phyloP scores from a whole-genome alignment of 1,140 invertebrate species.

The Glossosoma conforme region DNA sequence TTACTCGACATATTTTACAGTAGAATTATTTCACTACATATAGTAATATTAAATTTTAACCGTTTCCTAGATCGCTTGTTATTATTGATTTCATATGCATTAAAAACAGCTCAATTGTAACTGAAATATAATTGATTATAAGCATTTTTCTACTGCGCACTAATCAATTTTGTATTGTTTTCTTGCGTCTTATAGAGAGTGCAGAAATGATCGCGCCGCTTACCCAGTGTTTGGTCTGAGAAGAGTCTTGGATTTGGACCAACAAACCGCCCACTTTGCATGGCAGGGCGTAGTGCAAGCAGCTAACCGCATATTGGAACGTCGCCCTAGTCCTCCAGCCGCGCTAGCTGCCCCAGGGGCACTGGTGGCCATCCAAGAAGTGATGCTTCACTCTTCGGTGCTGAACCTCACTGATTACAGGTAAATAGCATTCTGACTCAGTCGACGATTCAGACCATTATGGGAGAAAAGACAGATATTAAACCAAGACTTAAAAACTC shows the following conservation, averaged over 20 bases:
- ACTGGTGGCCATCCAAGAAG: slow-evolving; percentile 55
- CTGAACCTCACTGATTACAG: slow-evolving; percentile 64
- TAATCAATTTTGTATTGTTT: background rate
- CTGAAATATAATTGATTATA: too few relatives aligned
- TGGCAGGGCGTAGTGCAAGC: slow-evolving; percentile 52
- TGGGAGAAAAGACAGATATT: too few relatives aligned
- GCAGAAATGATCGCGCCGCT: slow-evolving; percentile 61
- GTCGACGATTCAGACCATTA: background rate
- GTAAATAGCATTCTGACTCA: slow-evolving; percentile 25
- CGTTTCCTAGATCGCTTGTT: too few relatives aligned
- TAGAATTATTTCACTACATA: too few relatives aligned
- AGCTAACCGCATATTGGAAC: slow-evolving; percentile 5
- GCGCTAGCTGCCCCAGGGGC: slow-evolving; percentile 13
- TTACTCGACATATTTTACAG: too few relatives aligned
- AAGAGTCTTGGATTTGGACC: slow-evolving; percentile 58
- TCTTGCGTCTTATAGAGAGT: slow-evolving; percentile 52
- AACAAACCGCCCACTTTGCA: slow-evolving; percentile 52
- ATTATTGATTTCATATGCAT: too few relatives aligned
- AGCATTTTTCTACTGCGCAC: too few relatives aligned
- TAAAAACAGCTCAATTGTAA: too few relatives aligned
- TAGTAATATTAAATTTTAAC: too few relatives aligned
- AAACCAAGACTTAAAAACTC: too few relatives aligned
- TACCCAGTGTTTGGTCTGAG: slow-evolving; percentile 68
- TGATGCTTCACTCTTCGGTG: slow-evolving; percentile 57
- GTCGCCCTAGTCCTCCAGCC: slow-evolving; percentile 4